Percentiles rank a stretch among this genome's conserved stretches.
Evolutionary conservation across 1,140 invertebrate genomes (phyloP).

Genomic region (Uloborus diversus): DNA sequence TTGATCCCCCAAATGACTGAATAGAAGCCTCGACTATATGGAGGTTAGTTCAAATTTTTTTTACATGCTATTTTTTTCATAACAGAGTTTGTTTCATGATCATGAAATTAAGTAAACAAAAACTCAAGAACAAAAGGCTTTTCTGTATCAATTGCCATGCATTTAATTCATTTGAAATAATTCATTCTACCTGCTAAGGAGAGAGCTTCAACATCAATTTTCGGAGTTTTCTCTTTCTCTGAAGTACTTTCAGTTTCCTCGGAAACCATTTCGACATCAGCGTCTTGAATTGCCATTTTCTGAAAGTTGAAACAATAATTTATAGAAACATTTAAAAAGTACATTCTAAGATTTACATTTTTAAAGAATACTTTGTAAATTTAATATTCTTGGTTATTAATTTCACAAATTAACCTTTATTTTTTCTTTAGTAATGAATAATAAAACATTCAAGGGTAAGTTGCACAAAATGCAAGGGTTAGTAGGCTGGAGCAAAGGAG

Average conservation of each 20-base stretch:
- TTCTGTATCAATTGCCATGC: neutral
- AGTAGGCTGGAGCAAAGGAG: no score
- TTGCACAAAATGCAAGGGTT: no score
- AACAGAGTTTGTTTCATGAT: neutral
- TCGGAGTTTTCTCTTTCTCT: slow-evolving; percentile 56
- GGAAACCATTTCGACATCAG: slow-evolving; percentile 38
- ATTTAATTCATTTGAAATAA: neutral
- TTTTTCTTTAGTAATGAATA: no score
- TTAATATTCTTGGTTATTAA: no score
- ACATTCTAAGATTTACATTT: no score
- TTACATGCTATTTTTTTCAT: neutral
- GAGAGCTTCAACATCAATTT: slow-evolving; percentile 37
- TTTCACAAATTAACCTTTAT: no score
- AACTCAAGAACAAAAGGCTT: neutral
- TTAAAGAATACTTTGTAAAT: no score
- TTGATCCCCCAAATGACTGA: no score
- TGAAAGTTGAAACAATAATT: no score
- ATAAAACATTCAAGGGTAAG: no score
- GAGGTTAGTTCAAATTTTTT: neutral
- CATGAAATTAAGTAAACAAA: neutral
- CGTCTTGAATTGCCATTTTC: slow-evolving; percentile 48
- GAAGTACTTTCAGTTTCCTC: slow-evolving; percentile 42
- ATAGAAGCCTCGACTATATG: neutral
- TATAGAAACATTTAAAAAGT: no score
- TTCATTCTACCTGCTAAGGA: slow-evolving; percentile 28